Evolutionary conservation across 2,888 invertebrate species (phyloP), one percentile per base, ranked within the genome.

Genomic region (Cosmia pyralina): DNA sequence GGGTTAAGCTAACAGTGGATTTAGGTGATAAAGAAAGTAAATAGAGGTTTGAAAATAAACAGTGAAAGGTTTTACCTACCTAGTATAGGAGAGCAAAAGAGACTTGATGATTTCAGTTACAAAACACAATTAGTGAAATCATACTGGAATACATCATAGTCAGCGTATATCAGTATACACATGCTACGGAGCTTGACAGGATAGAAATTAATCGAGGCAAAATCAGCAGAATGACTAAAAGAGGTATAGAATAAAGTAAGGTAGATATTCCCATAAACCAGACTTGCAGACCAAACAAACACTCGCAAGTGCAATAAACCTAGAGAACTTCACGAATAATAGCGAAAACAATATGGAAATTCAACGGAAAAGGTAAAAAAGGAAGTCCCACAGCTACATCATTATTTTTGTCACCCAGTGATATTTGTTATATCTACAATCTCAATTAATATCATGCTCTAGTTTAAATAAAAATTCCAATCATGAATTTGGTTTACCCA

Each of bases 1-100:
- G 28, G 82, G 69, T 81, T 28, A 41, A 15, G 6, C 1, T 75
- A 17, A 62, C n/a, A 38, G n/a, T 65, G 8, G 34, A 38, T 65
- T 68, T 50, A 6, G 15, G 10, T 1, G 17, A 22, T 59, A 13
- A 41, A 15, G 11, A 55, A 44, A 34, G 2, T 41, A 41, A 68
- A 48, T 48, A 53, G 6, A 53, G n/a, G 4, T 66, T 44, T 53
- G 48, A 15, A 22, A 79, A 28, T 38, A 60, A 70, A 78, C 17
- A 70, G 50, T n/a, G 46, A 46, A 58, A 38, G 4, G 0, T 15
- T 10, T 10, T 28, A n/a, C n/a, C n/a, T n/a, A 34, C 34, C 2
- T 5, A 52, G 5, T n/a, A n/a, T 2, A n/a, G 11, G 11, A 52
- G 5, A 48, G 15, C 5, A 72, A 46, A 2, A 76, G 19, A 19